These are phyloP conservation scores for Porphyrio hochstetteri DNA, from an alignment of 2,113 vertebrate genomes.

Conservation along the genomic window DNA sequence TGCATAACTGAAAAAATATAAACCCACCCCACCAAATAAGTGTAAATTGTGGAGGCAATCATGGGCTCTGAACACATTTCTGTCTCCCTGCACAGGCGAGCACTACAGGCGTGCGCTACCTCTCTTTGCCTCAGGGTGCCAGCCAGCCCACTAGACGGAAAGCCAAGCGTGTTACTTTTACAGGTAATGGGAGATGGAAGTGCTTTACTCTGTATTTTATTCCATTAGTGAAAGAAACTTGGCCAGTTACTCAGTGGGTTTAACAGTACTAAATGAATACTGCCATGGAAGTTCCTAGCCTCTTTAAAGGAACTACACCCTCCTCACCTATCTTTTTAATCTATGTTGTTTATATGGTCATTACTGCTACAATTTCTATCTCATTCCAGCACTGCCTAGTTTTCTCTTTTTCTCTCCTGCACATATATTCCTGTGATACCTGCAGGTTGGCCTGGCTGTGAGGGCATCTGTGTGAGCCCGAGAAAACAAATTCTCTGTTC, in stretches of 20 bases:
- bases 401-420: not conserved
- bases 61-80: not conserved
- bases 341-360: not conserved
- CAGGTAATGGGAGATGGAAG: conserved; percentile 63
- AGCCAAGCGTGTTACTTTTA: not conserved
- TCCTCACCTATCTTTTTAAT: not conserved
- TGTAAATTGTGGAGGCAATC: not conserved
- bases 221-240: not conserved
- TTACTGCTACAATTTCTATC: not conserved
- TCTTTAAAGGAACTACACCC: not conserved
- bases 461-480: not conserved
- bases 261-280: not conserved
- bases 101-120: conserved; percentile 59
- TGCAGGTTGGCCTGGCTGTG: not conserved
- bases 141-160: not conserved
- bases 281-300: not conserved
- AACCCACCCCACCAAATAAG: not conserved
- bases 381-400: not conserved
- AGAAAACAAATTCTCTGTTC: not conserved
- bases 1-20: not conserved
- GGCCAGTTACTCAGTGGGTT: not conserved
- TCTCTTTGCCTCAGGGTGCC: conserved; percentile 70
- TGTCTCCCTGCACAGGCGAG: conserved; percentile 51
- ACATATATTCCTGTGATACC: not conserved
- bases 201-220: not conserved